Conservation (phyloP, 2,888 invertebrate genomes). For the Thelaira solivaga region DNA sequence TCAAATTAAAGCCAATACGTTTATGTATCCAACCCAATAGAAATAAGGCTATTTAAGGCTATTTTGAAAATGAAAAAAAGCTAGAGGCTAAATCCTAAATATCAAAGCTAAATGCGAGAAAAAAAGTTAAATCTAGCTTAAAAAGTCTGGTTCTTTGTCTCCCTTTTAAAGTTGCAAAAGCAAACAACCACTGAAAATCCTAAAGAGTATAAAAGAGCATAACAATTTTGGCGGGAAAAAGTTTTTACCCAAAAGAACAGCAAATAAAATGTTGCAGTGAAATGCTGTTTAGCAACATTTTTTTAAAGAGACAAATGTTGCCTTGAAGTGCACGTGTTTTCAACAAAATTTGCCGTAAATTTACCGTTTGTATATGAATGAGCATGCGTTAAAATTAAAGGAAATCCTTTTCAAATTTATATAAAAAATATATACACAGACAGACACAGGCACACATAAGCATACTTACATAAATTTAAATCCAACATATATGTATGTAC, state of each 20-base stretch:
- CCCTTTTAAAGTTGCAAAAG: too few relatives aligned
- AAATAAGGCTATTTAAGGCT: too few relatives aligned
- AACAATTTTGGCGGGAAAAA: not conserved
- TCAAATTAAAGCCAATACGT: too few relatives aligned
- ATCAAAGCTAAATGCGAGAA: too few relatives aligned
- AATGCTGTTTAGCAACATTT: constrained; percentile 50
- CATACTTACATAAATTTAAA: constrained; percentile 8
- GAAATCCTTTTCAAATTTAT: constrained; percentile 68
- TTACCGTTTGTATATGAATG: constrained; percentile 30
- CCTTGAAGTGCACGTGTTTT: constrained; percentile 37
- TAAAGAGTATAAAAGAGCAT: not conserved
- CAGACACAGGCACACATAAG: not conserved
- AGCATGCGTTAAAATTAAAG: constrained; percentile 65
- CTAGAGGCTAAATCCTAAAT: too few relatives aligned
- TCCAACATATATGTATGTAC: not conserved
- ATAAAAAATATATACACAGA: constrained; percentile 32
- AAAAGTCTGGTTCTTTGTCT: too few relatives aligned
- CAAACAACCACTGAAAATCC: not conserved
- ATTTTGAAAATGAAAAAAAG: too few relatives aligned
- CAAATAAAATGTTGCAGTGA: constrained; percentile 26
- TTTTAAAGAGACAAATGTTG: not conserved
- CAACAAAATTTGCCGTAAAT: constrained; percentile 13
- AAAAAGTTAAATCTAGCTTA: too few relatives aligned
- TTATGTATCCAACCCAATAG: too few relatives aligned
- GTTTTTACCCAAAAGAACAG: not conserved